Conservation (phyloP, 2,888 invertebrate species). For the Diachrysia chrysitis region DNA sequence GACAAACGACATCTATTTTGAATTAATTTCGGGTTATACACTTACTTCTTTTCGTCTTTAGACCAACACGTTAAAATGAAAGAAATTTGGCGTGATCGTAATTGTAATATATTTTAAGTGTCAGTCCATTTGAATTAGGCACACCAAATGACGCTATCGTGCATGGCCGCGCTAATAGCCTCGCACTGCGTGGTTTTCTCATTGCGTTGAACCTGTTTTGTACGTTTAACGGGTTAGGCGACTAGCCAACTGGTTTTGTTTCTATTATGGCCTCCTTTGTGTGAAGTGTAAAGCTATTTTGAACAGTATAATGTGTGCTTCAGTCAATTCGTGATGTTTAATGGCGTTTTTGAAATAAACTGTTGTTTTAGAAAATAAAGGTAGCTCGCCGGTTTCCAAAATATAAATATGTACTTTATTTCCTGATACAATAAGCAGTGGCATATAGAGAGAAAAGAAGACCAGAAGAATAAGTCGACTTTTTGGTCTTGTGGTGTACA, state of each 20-base stretch:
- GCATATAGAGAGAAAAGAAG: too few relatives aligned
- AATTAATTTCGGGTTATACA: too few relatives aligned
- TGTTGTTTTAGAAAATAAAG: background rate
- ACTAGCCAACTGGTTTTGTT: slow-evolving; percentile 26
- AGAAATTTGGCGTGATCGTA: too few relatives aligned
- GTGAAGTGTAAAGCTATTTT: slow-evolving; percentile 20
- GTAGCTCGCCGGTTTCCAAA: background rate
- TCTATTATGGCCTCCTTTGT: slow-evolving; percentile 37
- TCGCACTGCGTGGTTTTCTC: slow-evolving; percentile 34
- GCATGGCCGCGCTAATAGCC: slow-evolving; percentile 16
- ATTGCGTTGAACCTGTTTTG: slow-evolving; percentile 26
- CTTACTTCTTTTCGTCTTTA: too few relatives aligned
- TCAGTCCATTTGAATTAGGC: background rate
- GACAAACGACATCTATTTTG: too few relatives aligned
- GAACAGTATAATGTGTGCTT: slow-evolving; percentile 1
- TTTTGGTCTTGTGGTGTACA: too few relatives aligned
- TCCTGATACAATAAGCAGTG: too few relatives aligned
- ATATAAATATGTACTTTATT: too few relatives aligned
- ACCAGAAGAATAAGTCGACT: too few relatives aligned
- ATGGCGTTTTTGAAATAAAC: background rate
- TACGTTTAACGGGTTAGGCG: slow-evolving; percentile 29
- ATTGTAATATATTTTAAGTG: background rate
- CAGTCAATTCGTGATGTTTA: slow-evolving; percentile 14
- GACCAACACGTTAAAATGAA: too few relatives aligned
- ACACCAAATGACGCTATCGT: background rate